These are phyloP conservation scores for Unio pictorum DNA, from an alignment of 2,888 invertebrate genomes.

Conservation along the genomic window DNA sequence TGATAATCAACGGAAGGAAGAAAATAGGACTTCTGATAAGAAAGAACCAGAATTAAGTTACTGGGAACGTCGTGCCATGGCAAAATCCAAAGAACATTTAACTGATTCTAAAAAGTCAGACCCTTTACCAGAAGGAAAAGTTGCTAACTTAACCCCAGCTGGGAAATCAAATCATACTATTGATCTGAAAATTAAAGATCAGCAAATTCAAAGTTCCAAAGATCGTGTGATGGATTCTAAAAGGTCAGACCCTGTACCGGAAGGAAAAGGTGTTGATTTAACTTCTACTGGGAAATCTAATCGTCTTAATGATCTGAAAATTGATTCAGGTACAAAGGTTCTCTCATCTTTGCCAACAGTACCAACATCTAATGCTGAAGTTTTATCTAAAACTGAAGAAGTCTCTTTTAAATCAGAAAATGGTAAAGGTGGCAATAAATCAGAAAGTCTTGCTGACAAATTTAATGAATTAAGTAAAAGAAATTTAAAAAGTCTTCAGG, in stretches of 20 bases:
- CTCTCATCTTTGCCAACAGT: too few relatives aligned
- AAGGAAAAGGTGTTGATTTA: not conserved
- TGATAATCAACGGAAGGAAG: not conserved
- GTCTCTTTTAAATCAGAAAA: not conserved
- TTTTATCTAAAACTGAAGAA: not conserved
- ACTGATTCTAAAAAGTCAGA: too few relatives aligned
- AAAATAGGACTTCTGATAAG: conserved; percentile 1
- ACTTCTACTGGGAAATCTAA: too few relatives aligned
- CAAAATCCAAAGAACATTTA: conserved; percentile 17
- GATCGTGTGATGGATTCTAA: not conserved
- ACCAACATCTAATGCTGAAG: too few relatives aligned
- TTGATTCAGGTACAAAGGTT: too few relatives aligned
- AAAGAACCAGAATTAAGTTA: conserved; percentile 25
- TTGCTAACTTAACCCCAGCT: not conserved
- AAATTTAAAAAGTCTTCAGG: conserved; percentile 16
- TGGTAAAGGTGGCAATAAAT: conserved; percentile 7
- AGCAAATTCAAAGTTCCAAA: not conserved
- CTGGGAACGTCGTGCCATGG: conserved; percentile 38
- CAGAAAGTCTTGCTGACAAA: conserved; percentile 20
- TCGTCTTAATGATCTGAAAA: too few relatives aligned
- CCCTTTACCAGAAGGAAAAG: too few relatives aligned
- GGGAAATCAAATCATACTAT: conserved; percentile 1
- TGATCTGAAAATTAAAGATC: not conserved
- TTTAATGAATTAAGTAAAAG: conserved; percentile 35
- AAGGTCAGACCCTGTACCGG: not conserved